Base-by-base conservation (phyloP, 2,888 invertebrate genomes). In the Acronicta leporina region DNA sequence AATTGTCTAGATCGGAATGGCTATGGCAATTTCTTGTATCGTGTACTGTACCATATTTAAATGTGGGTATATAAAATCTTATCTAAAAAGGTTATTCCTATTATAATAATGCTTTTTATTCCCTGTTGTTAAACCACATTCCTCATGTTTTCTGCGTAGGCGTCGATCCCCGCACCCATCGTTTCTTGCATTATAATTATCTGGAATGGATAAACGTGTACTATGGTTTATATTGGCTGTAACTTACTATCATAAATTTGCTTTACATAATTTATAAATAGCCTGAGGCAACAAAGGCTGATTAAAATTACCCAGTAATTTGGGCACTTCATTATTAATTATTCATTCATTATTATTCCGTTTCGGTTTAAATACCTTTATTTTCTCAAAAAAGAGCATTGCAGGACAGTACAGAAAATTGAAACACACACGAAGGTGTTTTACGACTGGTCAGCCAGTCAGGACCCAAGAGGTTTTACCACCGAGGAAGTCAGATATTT, bases 141-240 rank as follows among this genome's bases (percentile, higher is more conserved):
- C 77, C 70, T 68, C 35, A 14, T 68, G 64, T 55, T 66, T 73
- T 74, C 67, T 66, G 75, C 72, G 84, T 84, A 68, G 84, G 85
- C 70, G 80, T 74, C 63, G 64, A 69, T 58, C 76, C 76, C 73
- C 77, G 77, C 71, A 60, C 79, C 75, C 66, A 58, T 73, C 73
- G 72, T 76, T 77, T 74, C 68, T 71, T 62, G 68, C 74, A 76
- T 78, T 75, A 79, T 83, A 81, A 81, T 83, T 82, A 79, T 76
- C 72, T 74, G 72, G 73, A 71, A 80, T 76, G 75, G 79, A 81
- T 20, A 80, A 79, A 59, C 76, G 76, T 75, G 73, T 50, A 51
- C 46, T 62, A 73, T 65, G 68, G 61, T 65, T 66, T 60, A 68
- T 67, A 67, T 68, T 45, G 59, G 52, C 43, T 58, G 48, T 61